Percentiles rank a stretch among this genome's conserved stretches.
These are phyloP conservation scores for Agrochola circellaris DNA, from an alignment of 2,888 invertebrate species.

Conservation along the genomic window DNA sequence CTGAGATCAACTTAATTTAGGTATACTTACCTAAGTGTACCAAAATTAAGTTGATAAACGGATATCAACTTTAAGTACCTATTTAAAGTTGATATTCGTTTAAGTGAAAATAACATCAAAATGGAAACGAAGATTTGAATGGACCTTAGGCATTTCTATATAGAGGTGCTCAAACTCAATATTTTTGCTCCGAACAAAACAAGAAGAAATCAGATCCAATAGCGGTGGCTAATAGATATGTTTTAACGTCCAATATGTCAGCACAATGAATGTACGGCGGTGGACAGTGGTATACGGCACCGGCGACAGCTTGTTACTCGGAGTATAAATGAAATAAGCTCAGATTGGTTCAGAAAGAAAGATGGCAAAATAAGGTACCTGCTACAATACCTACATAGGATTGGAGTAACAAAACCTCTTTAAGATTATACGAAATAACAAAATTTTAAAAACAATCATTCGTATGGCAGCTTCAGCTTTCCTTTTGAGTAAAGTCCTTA, in stretches of 20 bases:
- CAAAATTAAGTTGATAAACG: too few relatives aligned
- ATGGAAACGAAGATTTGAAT: neutral
- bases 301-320: too few relatives aligned
- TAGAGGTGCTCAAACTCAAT: slow-evolving; percentile 14
- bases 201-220: slow-evolving; percentile 36
- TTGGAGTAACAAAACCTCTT: neutral
- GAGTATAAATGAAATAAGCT: slow-evolving; percentile 32
- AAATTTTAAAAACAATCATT: too few relatives aligned
- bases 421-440: neutral
- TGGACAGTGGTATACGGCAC: slow-evolving; percentile 20
- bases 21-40: too few relatives aligned
- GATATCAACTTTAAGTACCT: too few relatives aligned
- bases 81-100: neutral
- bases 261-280: slow-evolving; percentile 39
- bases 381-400: neutral
- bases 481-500: too few relatives aligned
- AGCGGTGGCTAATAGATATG: slow-evolving; percentile 32
- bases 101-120: neutral
- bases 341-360: slow-evolving; percentile 2
- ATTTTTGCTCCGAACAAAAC: slow-evolving; percentile 1
- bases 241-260: slow-evolving; percentile 42
- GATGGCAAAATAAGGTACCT: neutral
- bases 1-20: neutral
- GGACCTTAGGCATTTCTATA: neutral
- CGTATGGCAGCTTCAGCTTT: too few relatives aligned